These are phyloP conservation scores for Enteromius unitaeniatus DNA, from an alignment of 2,797 vertebrate genomes.

Conservation along the genomic window DNA sequence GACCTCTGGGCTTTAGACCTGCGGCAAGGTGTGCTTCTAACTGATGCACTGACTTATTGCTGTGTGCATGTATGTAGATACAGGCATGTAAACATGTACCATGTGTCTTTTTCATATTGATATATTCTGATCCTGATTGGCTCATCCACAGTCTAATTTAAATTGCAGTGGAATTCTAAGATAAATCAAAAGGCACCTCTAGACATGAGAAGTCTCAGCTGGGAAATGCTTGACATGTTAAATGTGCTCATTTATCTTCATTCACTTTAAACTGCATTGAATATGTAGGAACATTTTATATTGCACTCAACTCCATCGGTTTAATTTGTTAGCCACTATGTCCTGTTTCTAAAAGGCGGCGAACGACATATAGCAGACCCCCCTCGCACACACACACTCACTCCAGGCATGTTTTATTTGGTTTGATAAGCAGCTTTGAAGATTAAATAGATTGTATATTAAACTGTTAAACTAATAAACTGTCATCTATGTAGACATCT, in stretches of 20 bases:
- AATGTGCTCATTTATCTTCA: conserved; percentile 46
- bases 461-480: conserved; percentile 35
- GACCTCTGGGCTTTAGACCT: conserved; percentile 56
- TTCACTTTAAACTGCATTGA: conserved; percentile 40
- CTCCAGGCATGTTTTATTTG: conserved; percentile 28
- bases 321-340: conserved; percentile 33
- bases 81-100: conserved; percentile 12
- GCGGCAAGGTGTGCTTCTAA: conserved; percentile 56
- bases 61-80: conserved; percentile 29
- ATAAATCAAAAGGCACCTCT: conserved; percentile 44
- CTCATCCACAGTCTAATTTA: conserved; percentile 17
- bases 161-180: conserved; percentile 38
- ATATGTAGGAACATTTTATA: conserved; percentile 37
- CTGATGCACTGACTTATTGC: conserved; percentile 46
- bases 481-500: conserved; percentile 22
- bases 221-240: conserved; percentile 32
- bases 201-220: conserved; percentile 14
- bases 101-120: conserved; percentile 29
- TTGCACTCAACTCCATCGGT: conserved; percentile 5
- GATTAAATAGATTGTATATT: conserved; percentile 34
- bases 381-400: background rate
- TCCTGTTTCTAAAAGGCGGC: background rate
- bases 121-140: conserved; percentile 44
- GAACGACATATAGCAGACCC: conserved; percentile 8
- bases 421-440: conserved; percentile 40